Evolutionary conservation across 2,888 invertebrate species (phyloP).

Genomic region (Allygus modestus): DNA sequence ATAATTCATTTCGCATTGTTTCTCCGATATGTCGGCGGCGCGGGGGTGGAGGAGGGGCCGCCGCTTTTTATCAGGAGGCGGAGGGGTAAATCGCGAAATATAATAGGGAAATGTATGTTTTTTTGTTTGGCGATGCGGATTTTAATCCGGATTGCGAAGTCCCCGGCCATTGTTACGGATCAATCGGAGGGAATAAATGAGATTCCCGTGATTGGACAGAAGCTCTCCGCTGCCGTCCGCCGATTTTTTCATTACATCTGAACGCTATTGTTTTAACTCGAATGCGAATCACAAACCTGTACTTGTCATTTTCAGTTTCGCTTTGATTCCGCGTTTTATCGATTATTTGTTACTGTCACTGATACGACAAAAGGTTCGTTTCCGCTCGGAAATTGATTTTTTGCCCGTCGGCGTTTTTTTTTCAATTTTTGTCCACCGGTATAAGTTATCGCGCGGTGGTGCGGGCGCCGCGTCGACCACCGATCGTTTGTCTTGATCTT

Average conservation of each 20-base stretch:
- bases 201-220: conserved; percentile 62
- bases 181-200: conserved; percentile 63
- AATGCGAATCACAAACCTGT: conserved; percentile 58
- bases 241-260: conserved; percentile 63
- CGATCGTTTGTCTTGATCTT: background rate
- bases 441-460: background rate
- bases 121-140: conserved; percentile 60
- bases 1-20: conserved; percentile 62
- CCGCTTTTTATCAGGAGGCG: conserved; percentile 44
- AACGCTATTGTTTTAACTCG: conserved; percentile 62
- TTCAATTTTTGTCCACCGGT: conserved; percentile 18
- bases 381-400: conserved; percentile 54
- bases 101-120: conserved; percentile 60
- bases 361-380: conserved; percentile 58
- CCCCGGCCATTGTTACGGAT: conserved; percentile 60
- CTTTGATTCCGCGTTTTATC: conserved; percentile 57
- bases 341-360: conserved; percentile 58
- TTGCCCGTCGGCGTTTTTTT: conserved; percentile 38
- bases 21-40: conserved; percentile 33
- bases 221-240: conserved; percentile 52
- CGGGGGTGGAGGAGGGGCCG: background rate
- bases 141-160: conserved; percentile 60
- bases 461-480: background rate
- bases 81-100: conserved; percentile 59
- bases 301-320: conserved; percentile 62